phyloP scores from a whole-genome alignment of 1,140 invertebrate genomes.

The Tetraneura akinire region DNA sequence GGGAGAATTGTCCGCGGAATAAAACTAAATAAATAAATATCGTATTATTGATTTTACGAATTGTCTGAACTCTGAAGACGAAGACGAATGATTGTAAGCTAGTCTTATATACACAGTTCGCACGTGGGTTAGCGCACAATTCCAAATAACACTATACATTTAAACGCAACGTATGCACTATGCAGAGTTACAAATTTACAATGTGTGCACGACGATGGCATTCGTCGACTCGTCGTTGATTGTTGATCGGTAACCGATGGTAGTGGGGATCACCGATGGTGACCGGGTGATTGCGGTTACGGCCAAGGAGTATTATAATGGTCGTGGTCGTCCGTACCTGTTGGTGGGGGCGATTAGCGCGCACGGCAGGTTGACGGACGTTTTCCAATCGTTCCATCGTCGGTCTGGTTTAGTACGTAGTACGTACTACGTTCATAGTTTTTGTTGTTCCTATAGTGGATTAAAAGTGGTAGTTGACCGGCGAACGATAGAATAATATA shows the following conservation, averaged over 20 bases:
- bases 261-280: neutral
- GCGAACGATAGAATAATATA: too few species aligned
- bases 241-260: too few species aligned
- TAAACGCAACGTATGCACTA: neutral
- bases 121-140: neutral
- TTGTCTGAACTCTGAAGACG: neutral
- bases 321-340: too few species aligned
- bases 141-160: neutral
- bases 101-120: neutral
- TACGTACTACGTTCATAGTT: too few species aligned
- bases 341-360: neutral
- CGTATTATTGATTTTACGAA: too few species aligned
- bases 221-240: too few species aligned
- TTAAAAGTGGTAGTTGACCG: neutral
- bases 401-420: slow-evolving; percentile 6
- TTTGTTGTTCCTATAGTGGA: neutral
- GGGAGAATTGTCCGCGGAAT: too few species aligned
- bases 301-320: slow-evolving; percentile 6
- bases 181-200: neutral
- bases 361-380: slow-evolving; percentile 17
- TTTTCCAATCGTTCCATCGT: slow-evolving; percentile 1
- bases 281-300: neutral
- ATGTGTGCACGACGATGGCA: neutral
- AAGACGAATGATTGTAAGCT: neutral
- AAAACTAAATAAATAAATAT: too few species aligned